A percentile compares a stretch with the other conserved stretches of the same genome.
Conservation (phyloP, 2,113 vertebrate species). For the Tylochromis polylepis region DNA sequence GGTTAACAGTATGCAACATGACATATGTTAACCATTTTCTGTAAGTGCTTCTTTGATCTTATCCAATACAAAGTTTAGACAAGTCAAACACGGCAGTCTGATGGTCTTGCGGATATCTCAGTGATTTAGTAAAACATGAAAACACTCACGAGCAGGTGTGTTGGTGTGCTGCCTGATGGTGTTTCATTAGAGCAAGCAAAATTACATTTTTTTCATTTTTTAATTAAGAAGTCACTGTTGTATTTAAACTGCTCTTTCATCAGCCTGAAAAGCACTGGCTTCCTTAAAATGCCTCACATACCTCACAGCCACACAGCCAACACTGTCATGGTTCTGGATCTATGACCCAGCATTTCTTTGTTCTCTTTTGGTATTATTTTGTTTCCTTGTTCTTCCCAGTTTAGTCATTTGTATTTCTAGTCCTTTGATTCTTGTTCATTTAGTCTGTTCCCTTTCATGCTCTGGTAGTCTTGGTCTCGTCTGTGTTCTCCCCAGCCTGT, state of each 20-base stretch:
- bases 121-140: not conserved
- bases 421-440: not conserved
- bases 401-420: not conserved
- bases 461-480: not conserved
- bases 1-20: too few relatives aligned
- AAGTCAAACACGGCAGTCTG: not conserved
- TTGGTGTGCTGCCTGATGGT: not conserved
- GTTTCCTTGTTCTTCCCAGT: not conserved
- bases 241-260: not conserved
- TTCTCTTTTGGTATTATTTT: not conserved
- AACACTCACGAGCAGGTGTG: not conserved
- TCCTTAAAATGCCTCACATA: not conserved
- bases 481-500: not conserved
- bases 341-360: not conserved
- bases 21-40: not conserved
- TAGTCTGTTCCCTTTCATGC: not conserved
- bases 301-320: not conserved
- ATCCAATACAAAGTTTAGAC: not conserved
- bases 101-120: not conserved
- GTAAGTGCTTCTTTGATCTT: not conserved
- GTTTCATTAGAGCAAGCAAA: not conserved
- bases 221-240: not conserved
- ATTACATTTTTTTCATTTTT: not conserved
- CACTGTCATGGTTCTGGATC: not conserved
- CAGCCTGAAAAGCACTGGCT: not conserved